Evolutionary conservation across 2,888 invertebrate species (phyloP).

Genomic region (Listrodromus nycthemerus): DNA sequence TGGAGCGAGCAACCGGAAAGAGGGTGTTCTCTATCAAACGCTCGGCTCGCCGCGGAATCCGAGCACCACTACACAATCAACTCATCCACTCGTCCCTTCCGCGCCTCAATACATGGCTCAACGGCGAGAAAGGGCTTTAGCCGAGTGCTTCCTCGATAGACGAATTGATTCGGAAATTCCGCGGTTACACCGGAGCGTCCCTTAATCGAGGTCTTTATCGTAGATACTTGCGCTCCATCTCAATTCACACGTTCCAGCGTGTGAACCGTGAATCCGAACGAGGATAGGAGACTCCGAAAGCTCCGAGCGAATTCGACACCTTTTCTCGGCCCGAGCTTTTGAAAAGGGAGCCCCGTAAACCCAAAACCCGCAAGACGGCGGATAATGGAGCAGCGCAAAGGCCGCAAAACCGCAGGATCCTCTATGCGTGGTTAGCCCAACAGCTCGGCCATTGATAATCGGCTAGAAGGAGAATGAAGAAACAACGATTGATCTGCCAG

Average conservation of each 20-base stretch:
- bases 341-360: slow-evolving; percentile 39
- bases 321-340: slow-evolving; percentile 48
- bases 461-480: background rate
- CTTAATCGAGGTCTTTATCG: slow-evolving; percentile 63
- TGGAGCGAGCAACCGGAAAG: slow-evolving; percentile 66
- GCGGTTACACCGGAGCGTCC: slow-evolving; percentile 73
- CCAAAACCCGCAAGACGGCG: slow-evolving; percentile 48
- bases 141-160: slow-evolving; percentile 74
- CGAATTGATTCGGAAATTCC: slow-evolving; percentile 81
- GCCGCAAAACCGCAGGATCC: slow-evolving; percentile 43
- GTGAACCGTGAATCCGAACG: slow-evolving; percentile 25
- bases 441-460: slow-evolving; percentile 1
- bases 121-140: slow-evolving; percentile 60
- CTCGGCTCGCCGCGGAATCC: slow-evolving; percentile 77
- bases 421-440: slow-evolving; percentile 32
- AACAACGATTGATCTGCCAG: background rate
- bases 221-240: slow-evolving; percentile 53
- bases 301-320: slow-evolving; percentile 48
- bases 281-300: slow-evolving; percentile 26
- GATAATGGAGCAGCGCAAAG: slow-evolving; percentile 33
- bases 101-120: slow-evolving; percentile 52
- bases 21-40: slow-evolving; percentile 81
- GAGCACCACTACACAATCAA: slow-evolving; percentile 48
- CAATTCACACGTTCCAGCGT: slow-evolving; percentile 17
- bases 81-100: slow-evolving; percentile 59